These are phyloP conservation scores for Melanotaenia maccullochi DNA, from an alignment of 2,797 vertebrate species.

Conservation along the genomic window DNA sequence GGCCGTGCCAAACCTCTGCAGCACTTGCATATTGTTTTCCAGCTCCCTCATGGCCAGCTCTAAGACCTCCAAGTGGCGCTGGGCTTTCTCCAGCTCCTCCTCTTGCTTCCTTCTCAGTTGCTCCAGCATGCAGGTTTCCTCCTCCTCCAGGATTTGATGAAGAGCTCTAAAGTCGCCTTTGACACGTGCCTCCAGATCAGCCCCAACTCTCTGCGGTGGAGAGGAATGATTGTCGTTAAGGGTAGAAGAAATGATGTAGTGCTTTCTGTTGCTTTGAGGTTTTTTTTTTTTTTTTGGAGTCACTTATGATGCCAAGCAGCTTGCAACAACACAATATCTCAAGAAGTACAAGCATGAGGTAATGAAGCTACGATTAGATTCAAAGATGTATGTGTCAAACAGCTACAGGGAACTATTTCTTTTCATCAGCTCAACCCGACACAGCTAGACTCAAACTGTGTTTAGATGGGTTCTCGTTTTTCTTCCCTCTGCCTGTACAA, in stretches of 20 bases:
- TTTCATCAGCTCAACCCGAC: conserved; percentile 30
- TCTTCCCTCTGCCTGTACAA: not conserved
- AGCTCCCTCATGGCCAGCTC: conserved; percentile 71
- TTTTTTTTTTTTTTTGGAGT: not conserved
- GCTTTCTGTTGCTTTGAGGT: not conserved
- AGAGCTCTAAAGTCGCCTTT: conserved; percentile 83
- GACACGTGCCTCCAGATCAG: conserved; percentile 81
- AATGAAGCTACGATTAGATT: conserved; percentile 30
- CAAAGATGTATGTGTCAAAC: conserved; percentile 30
- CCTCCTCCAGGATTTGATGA: conserved; percentile 83
- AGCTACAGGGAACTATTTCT: conserved; percentile 42
- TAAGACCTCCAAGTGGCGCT: conserved; percentile 67
- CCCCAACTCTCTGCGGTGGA: conserved; percentile 74
- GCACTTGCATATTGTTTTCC: conserved; percentile 69
- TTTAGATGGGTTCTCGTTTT: conserved; percentile 18
- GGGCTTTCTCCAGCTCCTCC: conserved; percentile 73
- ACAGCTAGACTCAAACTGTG: conserved; percentile 23
- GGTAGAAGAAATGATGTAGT: not conserved
- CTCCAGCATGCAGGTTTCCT: conserved; percentile 82
- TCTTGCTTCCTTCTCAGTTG: conserved; percentile 79
- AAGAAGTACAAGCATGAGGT: conserved; percentile 5
- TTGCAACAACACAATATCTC: conserved; percentile 7
- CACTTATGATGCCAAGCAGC: not conserved
- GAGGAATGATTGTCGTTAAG: not conserved
- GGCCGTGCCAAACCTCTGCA: conserved; percentile 67